Percentiles rank a stretch among this genome's conserved stretches.
Conservation (phyloP, 1,140 invertebrate species). For the Plectrocnemia conspersa region DNA sequence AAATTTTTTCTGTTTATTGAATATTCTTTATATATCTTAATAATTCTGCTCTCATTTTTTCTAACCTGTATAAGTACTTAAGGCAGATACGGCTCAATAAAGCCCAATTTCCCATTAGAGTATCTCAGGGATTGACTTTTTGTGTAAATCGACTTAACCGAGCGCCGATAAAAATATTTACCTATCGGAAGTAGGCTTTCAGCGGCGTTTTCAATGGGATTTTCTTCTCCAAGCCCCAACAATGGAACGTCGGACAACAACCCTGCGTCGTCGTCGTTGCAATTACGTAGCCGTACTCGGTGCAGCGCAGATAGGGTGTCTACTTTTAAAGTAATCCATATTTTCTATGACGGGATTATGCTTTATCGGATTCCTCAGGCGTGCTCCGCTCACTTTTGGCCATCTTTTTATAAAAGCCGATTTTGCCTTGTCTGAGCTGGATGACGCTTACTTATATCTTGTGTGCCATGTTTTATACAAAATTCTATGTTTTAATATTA, state of each 20-base stretch:
- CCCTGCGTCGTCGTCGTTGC: background rate
- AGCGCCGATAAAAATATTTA: background rate
- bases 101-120: background rate
- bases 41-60: too few species aligned
- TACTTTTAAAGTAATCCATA: conserved; percentile 28
- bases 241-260: background rate
- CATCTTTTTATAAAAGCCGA: conserved; percentile 4
- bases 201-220: background rate
- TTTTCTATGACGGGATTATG: conserved; percentile 35
- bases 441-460: conserved; percentile 1
- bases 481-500: too few species aligned
- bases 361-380: conserved; percentile 35
- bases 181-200: background rate
- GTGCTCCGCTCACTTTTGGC: conserved; percentile 19
- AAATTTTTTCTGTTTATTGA: too few species aligned
- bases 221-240: background rate
- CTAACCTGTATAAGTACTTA: too few species aligned
- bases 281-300: conserved; percentile 30
- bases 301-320: conserved; percentile 13
- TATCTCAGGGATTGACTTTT: conserved; percentile 3
- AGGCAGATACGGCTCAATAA: background rate
- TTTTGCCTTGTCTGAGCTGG: background rate
- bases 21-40: too few species aligned
- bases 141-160: background rate
- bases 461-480: too few species aligned